These are phyloP conservation scores for Drosophila nikananu DNA, from an alignment of 1,140 invertebrate species.

Conservation along the genomic window DNA sequence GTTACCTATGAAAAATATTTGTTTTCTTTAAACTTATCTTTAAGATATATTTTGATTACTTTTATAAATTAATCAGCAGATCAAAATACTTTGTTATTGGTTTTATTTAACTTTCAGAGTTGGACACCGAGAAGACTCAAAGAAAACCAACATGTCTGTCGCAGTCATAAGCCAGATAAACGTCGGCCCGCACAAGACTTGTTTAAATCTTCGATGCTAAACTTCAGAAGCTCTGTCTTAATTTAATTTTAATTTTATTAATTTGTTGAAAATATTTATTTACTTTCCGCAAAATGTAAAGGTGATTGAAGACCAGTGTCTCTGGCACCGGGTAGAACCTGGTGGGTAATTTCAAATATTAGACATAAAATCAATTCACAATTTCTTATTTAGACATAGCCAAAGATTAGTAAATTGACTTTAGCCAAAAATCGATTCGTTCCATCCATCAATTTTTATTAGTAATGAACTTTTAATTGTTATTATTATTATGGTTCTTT, in stretches of 20 bases:
- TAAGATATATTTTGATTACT: neutral
- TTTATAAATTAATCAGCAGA: neutral
- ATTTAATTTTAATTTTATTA: neutral
- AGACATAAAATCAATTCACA: slow-evolving; percentile 17
- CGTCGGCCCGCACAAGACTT: too few relatives aligned
- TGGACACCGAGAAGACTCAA: neutral
- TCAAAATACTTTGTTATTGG: neutral
- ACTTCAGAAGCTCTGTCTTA: neutral
- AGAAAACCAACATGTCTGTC: neutral
- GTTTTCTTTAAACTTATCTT: neutral
- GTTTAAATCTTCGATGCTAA: neutral
- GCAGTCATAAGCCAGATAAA: too few relatives aligned
- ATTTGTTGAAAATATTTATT: neutral
- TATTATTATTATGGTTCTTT: slow-evolving; percentile 21
- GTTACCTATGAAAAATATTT: neutral
- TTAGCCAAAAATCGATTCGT: slow-evolving; percentile 20
- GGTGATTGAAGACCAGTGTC: neutral
- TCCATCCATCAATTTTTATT: slow-evolving; percentile 26
- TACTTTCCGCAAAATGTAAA: neutral
- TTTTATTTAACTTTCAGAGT: neutral
- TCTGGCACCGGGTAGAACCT: neutral
- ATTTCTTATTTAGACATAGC: slow-evolving; percentile 4
- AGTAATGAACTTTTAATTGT: slow-evolving; percentile 24
- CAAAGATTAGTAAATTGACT: slow-evolving; percentile 7
- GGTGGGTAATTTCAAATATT: slow-evolving; percentile 13